These are phyloP conservation scores for Periplaneta americana DNA, from an alignment of 1,140 invertebrate genomes.

Conservation along the genomic window DNA sequence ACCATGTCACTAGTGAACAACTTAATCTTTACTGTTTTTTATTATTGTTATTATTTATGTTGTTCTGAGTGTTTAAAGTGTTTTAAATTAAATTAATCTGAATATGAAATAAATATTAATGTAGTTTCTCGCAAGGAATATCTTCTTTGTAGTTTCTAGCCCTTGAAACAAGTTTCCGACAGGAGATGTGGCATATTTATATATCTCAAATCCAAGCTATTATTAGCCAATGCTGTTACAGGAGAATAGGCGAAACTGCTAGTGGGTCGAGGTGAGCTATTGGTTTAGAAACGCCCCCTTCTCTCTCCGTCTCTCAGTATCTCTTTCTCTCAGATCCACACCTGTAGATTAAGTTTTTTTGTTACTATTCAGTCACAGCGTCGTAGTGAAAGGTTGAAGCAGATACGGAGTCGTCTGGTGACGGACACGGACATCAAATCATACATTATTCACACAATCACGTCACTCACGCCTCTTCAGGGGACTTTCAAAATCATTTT, in stretches of 20 bases:
- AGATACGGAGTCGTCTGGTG: not conserved
- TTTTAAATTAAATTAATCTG: not conserved
- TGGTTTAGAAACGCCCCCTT: slow-evolving; percentile 1
- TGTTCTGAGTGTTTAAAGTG: not conserved
- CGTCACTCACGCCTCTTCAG: no score
- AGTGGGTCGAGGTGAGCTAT: slow-evolving; percentile 6
- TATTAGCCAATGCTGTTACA: not conserved
- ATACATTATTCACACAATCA: not conserved
- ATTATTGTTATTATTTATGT: not conserved
- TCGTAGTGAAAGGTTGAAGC: not conserved
- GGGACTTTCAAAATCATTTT: no score
- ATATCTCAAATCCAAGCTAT: not conserved
- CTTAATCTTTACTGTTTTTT: not conserved
- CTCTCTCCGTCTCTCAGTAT: not conserved
- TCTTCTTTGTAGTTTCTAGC: not conserved
- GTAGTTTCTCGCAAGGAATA: not conserved
- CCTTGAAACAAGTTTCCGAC: not conserved
- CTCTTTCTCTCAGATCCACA: not conserved
- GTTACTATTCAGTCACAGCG: not conserved
- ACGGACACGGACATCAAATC: no score
- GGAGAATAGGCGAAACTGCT: not conserved
- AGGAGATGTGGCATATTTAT: not conserved
- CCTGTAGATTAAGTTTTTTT: not conserved
- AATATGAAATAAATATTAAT: not conserved
- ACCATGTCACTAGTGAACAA: not conserved